Evolutionary conservation across 2,113 vertebrate genomes (phyloP), one percentile per base, ranked within the genome.

Genomic region (Pteruthius melanotis): DNA sequence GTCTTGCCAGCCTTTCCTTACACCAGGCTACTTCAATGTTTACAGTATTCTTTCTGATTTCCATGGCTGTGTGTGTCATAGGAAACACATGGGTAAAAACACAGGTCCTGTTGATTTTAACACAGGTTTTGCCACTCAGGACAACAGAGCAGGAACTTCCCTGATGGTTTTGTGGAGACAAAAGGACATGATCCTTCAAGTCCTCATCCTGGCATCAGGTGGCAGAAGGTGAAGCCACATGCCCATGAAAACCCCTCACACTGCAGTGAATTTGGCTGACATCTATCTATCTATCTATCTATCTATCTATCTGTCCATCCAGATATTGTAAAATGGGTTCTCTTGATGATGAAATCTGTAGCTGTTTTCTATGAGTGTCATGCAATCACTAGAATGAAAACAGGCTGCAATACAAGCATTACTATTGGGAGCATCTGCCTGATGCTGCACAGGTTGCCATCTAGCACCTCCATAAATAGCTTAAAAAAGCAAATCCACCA

Each of bases 231-330:
- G 3, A 78, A 66, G n/a, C 27, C 13, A 17, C 0, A 0, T 15
- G 49, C 1, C 3, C 11, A 9, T 1, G 4, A 44, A 52, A 69
- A 33, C 4, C 9, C 12, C 1, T 4, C 13, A 30, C 0, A 2
- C 8, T 40, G 27, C 5, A 6, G 42, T 35, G 53, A 56, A 68
- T 37, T 4, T 53, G 83, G 23, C 77, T 79, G 45, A 35, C 39
- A 40, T 33, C 53, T 13, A 9, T 71, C 65, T 17, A 5, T 35
- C n/a, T 8, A 6, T 50, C 45, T 10, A 9, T 52, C 68, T 3
- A 23, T 40, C 69, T 2, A 13, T 56, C 50, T 9, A 6, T 13
- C 66, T 6, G 10, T 27, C 37, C 49, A 56, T 40, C 30, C 5
- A 13, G 3, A 6, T 14, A 12, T 39, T 4, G 1, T 18, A 40